Evolutionary conservation across 2,888 invertebrate genomes (phyloP).

Genomic region (Agrotis segetum): DNA sequence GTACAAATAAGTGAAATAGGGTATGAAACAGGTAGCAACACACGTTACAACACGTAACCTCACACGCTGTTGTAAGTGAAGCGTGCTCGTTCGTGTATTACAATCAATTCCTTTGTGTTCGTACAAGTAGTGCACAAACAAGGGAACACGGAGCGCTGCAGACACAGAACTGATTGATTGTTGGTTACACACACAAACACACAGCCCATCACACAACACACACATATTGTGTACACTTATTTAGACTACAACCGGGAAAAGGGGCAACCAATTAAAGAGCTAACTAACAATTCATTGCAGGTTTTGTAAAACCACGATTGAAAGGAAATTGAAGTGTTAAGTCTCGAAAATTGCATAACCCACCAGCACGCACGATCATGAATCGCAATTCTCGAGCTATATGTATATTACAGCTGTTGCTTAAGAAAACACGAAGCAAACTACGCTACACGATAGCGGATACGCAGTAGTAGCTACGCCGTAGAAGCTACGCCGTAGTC

Average conservation of each 20-base stretch:
- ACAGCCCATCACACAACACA: not conserved
- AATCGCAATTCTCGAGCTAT: not conserved
- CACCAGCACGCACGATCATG: not conserved
- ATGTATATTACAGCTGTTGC: not conserved
- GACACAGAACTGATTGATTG: conserved; percentile 35
- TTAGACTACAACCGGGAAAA: not conserved
- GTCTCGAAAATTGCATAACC: too few species aligned
- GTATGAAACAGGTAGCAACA: not conserved
- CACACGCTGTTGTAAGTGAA: not conserved
- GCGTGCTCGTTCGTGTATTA: conserved; percentile 5
- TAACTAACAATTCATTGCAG: too few species aligned
- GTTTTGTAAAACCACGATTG: not conserved
- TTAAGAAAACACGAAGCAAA: not conserved
- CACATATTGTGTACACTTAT: not conserved
- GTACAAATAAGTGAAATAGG: too few species aligned
- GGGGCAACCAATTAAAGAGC: not conserved
- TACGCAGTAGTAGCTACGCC: too few species aligned
- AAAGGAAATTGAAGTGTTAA: not conserved
- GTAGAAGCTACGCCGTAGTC: too few species aligned
- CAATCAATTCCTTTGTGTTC: conserved; percentile 41
- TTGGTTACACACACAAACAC: not conserved
- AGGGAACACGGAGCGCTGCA: not conserved
- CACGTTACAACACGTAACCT: too few species aligned
- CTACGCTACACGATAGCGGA: not conserved
- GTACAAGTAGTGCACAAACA: not conserved